phyloP scores from a whole-genome alignment of 2,113 vertebrate genomes.

The Sardina pilchardus region DNA sequence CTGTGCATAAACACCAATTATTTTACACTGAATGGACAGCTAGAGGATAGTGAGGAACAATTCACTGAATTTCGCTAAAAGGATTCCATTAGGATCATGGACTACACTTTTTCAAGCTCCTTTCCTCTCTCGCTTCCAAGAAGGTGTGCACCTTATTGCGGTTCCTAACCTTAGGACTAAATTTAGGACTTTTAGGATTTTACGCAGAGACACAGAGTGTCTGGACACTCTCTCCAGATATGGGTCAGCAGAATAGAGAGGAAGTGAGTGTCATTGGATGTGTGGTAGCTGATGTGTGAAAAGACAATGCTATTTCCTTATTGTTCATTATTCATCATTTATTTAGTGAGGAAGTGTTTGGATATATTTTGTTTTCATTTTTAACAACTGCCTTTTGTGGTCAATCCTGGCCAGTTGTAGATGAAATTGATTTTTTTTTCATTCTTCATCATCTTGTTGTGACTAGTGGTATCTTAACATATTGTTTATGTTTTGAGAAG shows the following conservation, averaged over 20 bases:
- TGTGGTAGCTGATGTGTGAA: neutral
- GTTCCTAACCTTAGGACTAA: too few species aligned
- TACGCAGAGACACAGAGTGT: neutral
- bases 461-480: too few species aligned
- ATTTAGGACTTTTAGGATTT: neutral
- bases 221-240: neutral
- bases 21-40: neutral
- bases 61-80: neutral
- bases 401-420: neutral
- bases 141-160: neutral
- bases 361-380: neutral
- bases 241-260: neutral
- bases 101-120: too few species aligned
- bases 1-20: too few species aligned
- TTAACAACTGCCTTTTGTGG: neutral
- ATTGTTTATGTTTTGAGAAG: neutral
- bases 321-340: neutral
- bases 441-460: neutral
- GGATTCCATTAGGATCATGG: neutral
- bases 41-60: neutral
- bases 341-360: neutral
- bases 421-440: neutral
- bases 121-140: neutral
- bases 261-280: too few species aligned
- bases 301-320: neutral